Conservation (phyloP, 2,888 invertebrate species). For the Candidula unifasciata region DNA sequence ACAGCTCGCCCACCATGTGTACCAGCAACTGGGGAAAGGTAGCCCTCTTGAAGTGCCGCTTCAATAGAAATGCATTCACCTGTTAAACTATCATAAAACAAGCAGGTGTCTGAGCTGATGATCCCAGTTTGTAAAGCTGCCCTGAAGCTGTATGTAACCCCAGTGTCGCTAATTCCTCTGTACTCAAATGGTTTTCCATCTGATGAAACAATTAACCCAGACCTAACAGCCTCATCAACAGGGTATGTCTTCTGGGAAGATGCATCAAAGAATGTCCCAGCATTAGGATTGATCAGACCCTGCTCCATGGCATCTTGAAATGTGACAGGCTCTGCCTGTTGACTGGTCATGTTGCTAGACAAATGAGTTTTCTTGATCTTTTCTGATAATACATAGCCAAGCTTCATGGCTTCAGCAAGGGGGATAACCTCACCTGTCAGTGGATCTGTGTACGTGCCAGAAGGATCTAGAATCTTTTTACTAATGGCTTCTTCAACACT, state of each 20-base stretch:
- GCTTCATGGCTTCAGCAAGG: conserved; percentile 91
- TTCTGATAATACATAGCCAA: conserved; percentile 84
- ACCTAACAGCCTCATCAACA: conserved; percentile 85
- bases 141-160: conserved; percentile 70
- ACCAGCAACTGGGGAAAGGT: conserved; percentile 77
- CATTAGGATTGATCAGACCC: conserved; percentile 82
- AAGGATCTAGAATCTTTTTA: conserved; percentile 85
- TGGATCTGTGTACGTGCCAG: conserved; percentile 89
- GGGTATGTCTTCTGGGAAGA: conserved; percentile 88
- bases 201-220: conserved; percentile 64
- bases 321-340: conserved; percentile 57
- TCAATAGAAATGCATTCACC: conserved; percentile 83
- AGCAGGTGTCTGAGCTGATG: conserved; percentile 87
- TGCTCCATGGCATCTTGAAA: conserved; percentile 88
- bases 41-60: conserved; percentile 83
- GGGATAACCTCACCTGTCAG: conserved; percentile 88
- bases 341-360: conserved; percentile 56
- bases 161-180: conserved; percentile 70
- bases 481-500: conserved; percentile 91
- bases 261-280: conserved; percentile 85
- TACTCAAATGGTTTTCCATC: conserved; percentile 66
- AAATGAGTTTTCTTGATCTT: conserved; percentile 58
- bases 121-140: conserved; percentile 89
- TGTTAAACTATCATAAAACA: conserved; percentile 83
- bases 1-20: conserved; percentile 53